A percentile compares a stretch with the other conserved stretches of the same genome.
These are phyloP conservation scores for Nothobranchius furzeri DNA, from an alignment of 2,113 vertebrate species.

Conservation along the genomic window DNA sequence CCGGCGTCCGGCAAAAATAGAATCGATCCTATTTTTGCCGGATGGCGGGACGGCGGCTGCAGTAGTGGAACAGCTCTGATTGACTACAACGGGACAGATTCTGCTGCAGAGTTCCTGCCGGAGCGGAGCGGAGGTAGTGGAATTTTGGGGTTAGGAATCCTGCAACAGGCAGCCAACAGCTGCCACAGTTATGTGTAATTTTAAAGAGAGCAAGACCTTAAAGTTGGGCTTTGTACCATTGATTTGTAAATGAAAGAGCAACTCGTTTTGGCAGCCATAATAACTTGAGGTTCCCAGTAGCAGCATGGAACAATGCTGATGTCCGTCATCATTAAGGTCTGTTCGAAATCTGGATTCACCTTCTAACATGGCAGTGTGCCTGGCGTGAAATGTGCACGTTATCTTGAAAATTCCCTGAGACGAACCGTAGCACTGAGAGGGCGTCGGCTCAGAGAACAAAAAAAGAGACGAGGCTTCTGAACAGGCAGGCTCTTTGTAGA, in stretches of 20 bases:
- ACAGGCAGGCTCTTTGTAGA: constrained; percentile 26
- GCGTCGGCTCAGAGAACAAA: background rate
- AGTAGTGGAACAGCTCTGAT: too few species aligned
- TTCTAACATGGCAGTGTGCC: constrained; percentile 5
- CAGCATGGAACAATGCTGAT: constrained; percentile 21
- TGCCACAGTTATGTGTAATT: constrained; percentile 23
- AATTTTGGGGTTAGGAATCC: too few species aligned
- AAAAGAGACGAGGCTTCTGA: constrained; percentile 1
- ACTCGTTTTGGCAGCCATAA: constrained; percentile 35
- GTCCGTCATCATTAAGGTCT: constrained; percentile 34
- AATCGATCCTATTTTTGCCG: too few species aligned
- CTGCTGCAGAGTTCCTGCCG: too few species aligned
- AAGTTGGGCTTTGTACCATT: constrained; percentile 20
- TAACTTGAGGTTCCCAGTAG: constrained; percentile 12
- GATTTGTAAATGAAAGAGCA: constrained; percentile 39
- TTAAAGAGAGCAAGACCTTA: background rate
- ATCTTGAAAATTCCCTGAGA: constrained; percentile 8
- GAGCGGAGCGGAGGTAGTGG: too few species aligned
- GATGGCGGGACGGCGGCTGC: too few species aligned
- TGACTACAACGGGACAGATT: too few species aligned
- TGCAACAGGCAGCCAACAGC: constrained; percentile 23
- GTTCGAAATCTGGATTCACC: constrained; percentile 20
- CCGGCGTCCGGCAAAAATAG: too few species aligned
- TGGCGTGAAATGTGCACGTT: constrained; percentile 29
- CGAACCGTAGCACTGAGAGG: background rate